Conservation (phyloP, 2,888 invertebrate species). For the Eupelmus urozonus region DNA sequence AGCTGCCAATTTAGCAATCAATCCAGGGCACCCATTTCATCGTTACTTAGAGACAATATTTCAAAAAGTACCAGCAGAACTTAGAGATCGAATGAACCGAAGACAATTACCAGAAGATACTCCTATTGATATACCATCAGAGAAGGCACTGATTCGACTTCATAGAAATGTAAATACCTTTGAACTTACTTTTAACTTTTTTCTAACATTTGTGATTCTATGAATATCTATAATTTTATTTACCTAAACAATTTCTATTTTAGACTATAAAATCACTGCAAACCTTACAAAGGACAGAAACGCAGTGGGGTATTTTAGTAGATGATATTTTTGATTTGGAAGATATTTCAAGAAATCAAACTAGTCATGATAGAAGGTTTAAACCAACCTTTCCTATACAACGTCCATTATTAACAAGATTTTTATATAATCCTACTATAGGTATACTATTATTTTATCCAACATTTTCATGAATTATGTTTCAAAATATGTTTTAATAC, state of each 20-base stretch:
- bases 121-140: constrained; percentile 84
- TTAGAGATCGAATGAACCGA: constrained; percentile 86
- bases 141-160: constrained; percentile 91
- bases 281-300: constrained; percentile 94
- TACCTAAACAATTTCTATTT: constrained; percentile 57
- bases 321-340: constrained; percentile 90
- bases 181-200: constrained; percentile 5
- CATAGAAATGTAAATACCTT: constrained; percentile 87
- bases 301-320: constrained; percentile 93
- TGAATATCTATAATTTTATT: constrained; percentile 36
- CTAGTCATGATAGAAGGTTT: constrained; percentile 80
- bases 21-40: constrained; percentile 86
- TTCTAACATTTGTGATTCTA: constrained; percentile 14
- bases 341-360: constrained; percentile 90
- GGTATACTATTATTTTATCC: constrained; percentile 79
- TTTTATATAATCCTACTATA: constrained; percentile 83
- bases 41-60: constrained; percentile 92
- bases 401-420: constrained; percentile 80
- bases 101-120: constrained; percentile 81
- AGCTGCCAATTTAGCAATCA: constrained; percentile 87
- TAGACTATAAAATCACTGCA: constrained; percentile 93
- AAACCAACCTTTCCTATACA: constrained; percentile 85
- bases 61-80: constrained; percentile 89
- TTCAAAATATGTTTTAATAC: too few relatives aligned
- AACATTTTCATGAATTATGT: constrained; percentile 17